Evolutionary conservation across 2,888 invertebrate species (phyloP), one percentile per base, ranked within the genome.

Genomic region (Oithona nana): DNA sequence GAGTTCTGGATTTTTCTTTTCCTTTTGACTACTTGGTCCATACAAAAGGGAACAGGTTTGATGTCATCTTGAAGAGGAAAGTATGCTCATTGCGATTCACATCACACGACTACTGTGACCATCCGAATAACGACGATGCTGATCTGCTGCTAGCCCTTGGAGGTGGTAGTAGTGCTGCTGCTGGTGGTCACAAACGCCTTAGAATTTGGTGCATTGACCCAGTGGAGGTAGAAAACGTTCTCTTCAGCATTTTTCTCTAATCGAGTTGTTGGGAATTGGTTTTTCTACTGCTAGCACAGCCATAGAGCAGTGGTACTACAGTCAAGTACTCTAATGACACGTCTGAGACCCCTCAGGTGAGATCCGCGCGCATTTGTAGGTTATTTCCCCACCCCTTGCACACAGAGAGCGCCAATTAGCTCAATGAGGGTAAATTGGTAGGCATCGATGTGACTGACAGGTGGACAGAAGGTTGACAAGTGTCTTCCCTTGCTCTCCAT

Each of bases 341-440:
- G 39, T 39, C 39, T 39, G 39, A 16, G 39, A 6, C 39, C 39
- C 39, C 39, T 39, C 39, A 39, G 39, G 39, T 39, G 39, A 39
- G 39, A 39, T 39, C 39, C 16, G 39, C 16, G 39, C 39, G 39
- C 39, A 39, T 39, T 39, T 39, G 39, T 39, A 39, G 39, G 39
- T 39, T 39, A 39, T 39, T 11, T 39, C 39, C 39, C 39, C 39
- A 39, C 39, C 39, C 39, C 39, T 39, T 39, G 39, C 39, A 39
- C 39, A 39, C 39, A 39, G 54, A 54, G 26, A 20, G 24, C 26
- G 54, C 54, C 54, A 54, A 54, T 54, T 54, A 54, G 26, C 24
- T 54, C 54, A 54, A 54, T 54, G 54, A 54, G 54, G 26, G 24
- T 54, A 54, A 54, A 54, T 54, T 54, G 54, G 54, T 54, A 26